These are phyloP conservation scores for Philypnodon macrostomus DNA, from an alignment of 2,797 vertebrate genomes.

Conservation along the genomic window DNA sequence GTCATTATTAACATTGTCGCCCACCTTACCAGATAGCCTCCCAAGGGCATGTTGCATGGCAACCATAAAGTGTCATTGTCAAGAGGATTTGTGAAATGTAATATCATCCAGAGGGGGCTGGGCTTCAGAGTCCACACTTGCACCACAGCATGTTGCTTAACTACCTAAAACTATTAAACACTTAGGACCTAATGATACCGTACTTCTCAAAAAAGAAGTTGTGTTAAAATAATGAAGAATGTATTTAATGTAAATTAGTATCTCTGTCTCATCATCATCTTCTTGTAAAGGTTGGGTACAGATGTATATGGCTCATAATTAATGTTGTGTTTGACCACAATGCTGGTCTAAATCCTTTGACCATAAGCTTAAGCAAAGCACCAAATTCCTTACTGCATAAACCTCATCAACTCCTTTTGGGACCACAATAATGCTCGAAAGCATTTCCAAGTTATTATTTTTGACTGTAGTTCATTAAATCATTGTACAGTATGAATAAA, in stretches of 20 bases:
- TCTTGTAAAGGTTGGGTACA: no score
- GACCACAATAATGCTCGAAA: conserved; percentile 14
- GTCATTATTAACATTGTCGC: conserved; percentile 49
- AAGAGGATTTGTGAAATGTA: conserved; percentile 70
- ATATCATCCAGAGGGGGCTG: conserved; percentile 60
- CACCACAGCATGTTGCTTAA: background rate
- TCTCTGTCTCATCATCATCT: no score
- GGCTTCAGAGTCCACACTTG: conserved; percentile 14
- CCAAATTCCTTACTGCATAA: conserved; percentile 28
- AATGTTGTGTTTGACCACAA: conserved; percentile 7
- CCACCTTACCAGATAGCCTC: conserved; percentile 56
- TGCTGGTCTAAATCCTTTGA: conserved; percentile 6
- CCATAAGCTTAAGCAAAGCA: conserved; percentile 24
- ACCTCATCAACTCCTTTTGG: conserved; percentile 11
- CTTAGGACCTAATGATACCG: no score
- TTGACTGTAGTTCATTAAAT: no score
- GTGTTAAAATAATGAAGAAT: no score
- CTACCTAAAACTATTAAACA: background rate
- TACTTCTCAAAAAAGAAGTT: no score
- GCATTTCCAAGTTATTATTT: conserved; percentile 17
- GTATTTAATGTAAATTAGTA: no score
- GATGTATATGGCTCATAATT: no score
- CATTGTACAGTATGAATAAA: no score
- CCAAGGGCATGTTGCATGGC: conserved; percentile 70
- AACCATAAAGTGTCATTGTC: conserved; percentile 73